Percentiles rank a stretch among this genome's conserved stretches.
Evolutionary conservation across 92 coral and sea anemone species (phyloP).

Genomic region (Umimayanthus chanpuru): DNA sequence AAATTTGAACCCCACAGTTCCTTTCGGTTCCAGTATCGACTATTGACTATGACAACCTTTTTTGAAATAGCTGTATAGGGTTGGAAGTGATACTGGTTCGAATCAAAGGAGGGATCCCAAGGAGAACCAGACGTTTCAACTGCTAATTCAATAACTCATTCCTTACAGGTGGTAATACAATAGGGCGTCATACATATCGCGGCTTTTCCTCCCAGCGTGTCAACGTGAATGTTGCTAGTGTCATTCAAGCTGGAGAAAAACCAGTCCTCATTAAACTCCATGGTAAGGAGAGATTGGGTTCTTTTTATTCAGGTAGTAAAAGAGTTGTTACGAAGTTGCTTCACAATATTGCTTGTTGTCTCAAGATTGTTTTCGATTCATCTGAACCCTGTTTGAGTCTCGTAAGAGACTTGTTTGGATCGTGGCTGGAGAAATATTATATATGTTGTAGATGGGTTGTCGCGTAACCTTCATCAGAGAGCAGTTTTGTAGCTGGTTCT

Average conservation of each 20-base stretch:
- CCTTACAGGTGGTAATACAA: not conserved
- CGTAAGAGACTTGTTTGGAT: too few species aligned
- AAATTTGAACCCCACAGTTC: too few species aligned
- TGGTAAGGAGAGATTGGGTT: not conserved
- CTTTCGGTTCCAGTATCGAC: too few species aligned
- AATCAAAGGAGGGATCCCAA: not conserved
- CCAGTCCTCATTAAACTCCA: constrained; percentile 18
- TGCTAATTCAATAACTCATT: not conserved
- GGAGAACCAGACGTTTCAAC: not conserved
- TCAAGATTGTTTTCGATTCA: not conserved
- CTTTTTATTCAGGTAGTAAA: not conserved
- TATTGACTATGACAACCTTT: too few species aligned
- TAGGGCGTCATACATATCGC: not conserved
- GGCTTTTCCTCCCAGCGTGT: not conserved
- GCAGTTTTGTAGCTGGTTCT: too few species aligned
- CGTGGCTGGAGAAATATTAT: too few species aligned
- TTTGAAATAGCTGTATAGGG: too few species aligned
- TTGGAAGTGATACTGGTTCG: too few species aligned
- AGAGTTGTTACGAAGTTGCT: not conserved
- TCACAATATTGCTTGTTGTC: not conserved
- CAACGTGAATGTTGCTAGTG: not conserved
- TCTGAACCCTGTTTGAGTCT: too few species aligned
- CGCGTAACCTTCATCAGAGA: too few species aligned
- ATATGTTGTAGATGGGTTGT: too few species aligned
- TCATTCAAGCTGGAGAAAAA: not conserved